phyloP scores from a whole-genome alignment of 2,888 invertebrate genomes.

The Eupithecia abbreviata region DNA sequence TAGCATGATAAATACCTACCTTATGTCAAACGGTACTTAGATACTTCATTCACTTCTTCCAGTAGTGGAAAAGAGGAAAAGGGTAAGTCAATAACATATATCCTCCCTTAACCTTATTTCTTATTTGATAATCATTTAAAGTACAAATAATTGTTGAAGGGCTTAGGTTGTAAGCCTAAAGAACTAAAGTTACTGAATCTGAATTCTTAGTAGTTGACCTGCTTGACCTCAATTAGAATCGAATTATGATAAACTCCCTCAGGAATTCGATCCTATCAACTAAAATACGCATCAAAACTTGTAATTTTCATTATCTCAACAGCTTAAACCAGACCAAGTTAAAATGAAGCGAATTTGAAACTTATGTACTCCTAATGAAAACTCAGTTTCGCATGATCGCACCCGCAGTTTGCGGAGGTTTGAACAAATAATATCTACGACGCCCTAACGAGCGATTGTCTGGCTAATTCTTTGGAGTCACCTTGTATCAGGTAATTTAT shows the following conservation, averaged over 20 bases:
- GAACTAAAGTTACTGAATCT: too few relatives aligned
- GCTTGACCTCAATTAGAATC: not conserved
- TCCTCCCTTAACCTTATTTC: too few relatives aligned
- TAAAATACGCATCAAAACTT: slow-evolving; percentile 3
- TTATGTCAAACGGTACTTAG: not conserved
- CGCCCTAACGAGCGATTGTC: slow-evolving; percentile 28
- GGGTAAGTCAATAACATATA: too few relatives aligned
- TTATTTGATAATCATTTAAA: too few relatives aligned
- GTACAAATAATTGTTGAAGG: too few relatives aligned
- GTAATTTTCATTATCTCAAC: slow-evolving; percentile 1
- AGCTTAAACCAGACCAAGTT: not conserved
- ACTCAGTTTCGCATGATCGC: slow-evolving; percentile 16
- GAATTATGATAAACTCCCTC: not conserved
- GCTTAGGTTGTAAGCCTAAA: too few relatives aligned
- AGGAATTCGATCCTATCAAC: not conserved
- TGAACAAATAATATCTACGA: slow-evolving; percentile 16
- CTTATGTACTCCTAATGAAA: slow-evolving; percentile 8
- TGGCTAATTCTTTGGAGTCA: slow-evolving; percentile 20
- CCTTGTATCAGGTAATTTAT: slow-evolving; percentile 26
- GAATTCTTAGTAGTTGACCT: not conserved
- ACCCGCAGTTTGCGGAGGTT: slow-evolving; percentile 11
- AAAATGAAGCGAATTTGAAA: slow-evolving; percentile 15
- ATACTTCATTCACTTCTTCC: too few relatives aligned
- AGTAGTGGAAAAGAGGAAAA: too few relatives aligned
- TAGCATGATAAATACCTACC: not conserved